Conservation (phyloP, 2,888 invertebrate species). For the Cecidostiba fungosa region DNA sequence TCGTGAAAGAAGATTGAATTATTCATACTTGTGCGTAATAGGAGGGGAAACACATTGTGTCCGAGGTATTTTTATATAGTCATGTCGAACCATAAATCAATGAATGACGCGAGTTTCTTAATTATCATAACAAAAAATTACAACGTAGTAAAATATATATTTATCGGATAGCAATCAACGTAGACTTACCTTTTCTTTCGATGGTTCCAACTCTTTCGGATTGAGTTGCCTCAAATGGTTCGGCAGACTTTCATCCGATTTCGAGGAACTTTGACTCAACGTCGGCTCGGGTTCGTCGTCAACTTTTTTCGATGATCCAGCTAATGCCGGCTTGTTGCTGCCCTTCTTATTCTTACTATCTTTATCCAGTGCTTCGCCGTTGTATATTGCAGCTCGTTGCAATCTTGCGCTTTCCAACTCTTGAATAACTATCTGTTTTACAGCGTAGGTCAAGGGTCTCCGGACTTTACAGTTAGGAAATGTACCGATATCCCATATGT, state of each 20-base stretch:
- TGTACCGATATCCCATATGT: slow-evolving; percentile 72
- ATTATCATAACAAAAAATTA: background rate
- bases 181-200: slow-evolving; percentile 36
- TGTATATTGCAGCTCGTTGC: slow-evolving; percentile 69
- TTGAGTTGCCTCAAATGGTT: slow-evolving; percentile 85
- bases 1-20: background rate
- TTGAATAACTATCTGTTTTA: slow-evolving; percentile 76
- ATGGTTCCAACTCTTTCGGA: slow-evolving; percentile 40
- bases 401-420: slow-evolving; percentile 75
- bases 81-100: background rate
- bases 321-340: background rate
- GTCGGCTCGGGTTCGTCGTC: background rate
- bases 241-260: slow-evolving; percentile 38
- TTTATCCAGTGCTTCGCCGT: slow-evolving; percentile 23
- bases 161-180: background rate
- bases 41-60: background rate
- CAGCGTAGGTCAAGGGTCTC: slow-evolving; percentile 70
- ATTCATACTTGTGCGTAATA: slow-evolving; percentile 2
- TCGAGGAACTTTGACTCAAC: background rate
- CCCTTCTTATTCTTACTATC: background rate
- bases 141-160: background rate
- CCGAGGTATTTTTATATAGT: background rate
- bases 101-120: background rate
- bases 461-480: slow-evolving; percentile 73
- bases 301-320: slow-evolving; percentile 27